These are phyloP conservation scores for Drosophila bocki DNA, from an alignment of 1,140 invertebrate species.

Conservation along the genomic window DNA sequence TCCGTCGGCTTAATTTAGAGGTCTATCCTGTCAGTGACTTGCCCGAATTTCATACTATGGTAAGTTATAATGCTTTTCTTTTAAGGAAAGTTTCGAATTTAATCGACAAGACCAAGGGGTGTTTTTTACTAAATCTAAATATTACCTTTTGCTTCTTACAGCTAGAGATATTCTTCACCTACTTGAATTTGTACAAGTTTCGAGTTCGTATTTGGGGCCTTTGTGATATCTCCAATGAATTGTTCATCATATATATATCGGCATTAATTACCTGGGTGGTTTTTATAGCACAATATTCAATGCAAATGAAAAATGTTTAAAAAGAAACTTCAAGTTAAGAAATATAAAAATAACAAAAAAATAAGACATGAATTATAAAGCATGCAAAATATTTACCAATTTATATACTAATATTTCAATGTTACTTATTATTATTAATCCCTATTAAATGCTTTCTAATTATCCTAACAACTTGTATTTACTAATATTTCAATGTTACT, in stretches of 20 bases:
- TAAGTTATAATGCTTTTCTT: not conserved
- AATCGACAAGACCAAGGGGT: not conserved
- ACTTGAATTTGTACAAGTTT: constrained; percentile 43
- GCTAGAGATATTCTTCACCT: constrained; percentile 53
- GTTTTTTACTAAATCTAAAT: no score
- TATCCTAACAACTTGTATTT: no score
- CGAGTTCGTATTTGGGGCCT: constrained; percentile 52
- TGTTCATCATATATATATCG: constrained; percentile 53
- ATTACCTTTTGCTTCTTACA: constrained; percentile 1
- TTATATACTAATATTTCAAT: not conserved
- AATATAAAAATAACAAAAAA: no score
- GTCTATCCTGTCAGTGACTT: constrained; percentile 24
- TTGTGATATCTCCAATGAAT: constrained; percentile 58
- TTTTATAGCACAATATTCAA: constrained; percentile 51
- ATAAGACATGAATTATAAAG: not conserved
- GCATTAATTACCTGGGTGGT: constrained; percentile 52
- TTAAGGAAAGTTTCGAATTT: no score
- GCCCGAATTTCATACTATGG: constrained; percentile 45
- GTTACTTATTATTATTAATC: not conserved
- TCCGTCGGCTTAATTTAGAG: constrained; percentile 49
- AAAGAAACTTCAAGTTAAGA: not conserved
- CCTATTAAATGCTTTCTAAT: no score
- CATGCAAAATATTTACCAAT: not conserved
- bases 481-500: not conserved
- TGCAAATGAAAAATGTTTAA: constrained; percentile 8